Conservation (phyloP, 2,113 vertebrate genomes). For the Plotosus lineatus region DNA sequence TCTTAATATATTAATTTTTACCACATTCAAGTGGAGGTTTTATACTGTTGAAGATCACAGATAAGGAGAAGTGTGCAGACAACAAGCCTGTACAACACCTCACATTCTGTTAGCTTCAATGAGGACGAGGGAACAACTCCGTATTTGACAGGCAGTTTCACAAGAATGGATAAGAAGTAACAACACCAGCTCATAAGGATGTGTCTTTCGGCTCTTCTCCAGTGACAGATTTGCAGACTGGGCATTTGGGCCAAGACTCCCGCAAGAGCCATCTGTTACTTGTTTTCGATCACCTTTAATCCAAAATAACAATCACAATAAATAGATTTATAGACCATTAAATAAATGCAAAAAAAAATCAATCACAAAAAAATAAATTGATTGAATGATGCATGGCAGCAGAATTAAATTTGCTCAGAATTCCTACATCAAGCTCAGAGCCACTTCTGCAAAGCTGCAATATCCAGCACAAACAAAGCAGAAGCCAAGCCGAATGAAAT, state of each 20-base stretch:
- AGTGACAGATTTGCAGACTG: slow-evolving; percentile 42
- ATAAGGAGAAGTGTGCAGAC: not conserved
- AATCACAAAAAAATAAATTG: too few species aligned
- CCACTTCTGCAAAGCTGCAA: not conserved
- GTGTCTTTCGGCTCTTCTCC: slow-evolving; percentile 17
- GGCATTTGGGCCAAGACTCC: slow-evolving; percentile 30
- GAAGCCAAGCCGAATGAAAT: not conserved
- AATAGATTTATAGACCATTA: not conserved
- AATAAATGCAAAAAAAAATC: not conserved
- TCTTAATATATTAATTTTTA: not conserved
- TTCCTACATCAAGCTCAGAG: not conserved
- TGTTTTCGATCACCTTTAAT: slow-evolving; percentile 17
- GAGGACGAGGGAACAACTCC: not conserved
- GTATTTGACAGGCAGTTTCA: not conserved
- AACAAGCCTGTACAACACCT: not conserved
- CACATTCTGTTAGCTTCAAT: not conserved
- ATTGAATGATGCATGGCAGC: too few species aligned
- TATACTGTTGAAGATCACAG: not conserved
- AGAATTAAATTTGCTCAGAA: not conserved
- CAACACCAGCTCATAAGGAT: not conserved
- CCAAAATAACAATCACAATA: slow-evolving; percentile 26
- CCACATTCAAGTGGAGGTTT: not conserved
- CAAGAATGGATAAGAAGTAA: slow-evolving; percentile 7
- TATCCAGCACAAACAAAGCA: not conserved
- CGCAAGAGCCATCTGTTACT: slow-evolving; percentile 46